Evolutionary conservation across 2,797 vertebrate genomes (phyloP).

Genomic region (Sebastolobus altivelis): DNA sequence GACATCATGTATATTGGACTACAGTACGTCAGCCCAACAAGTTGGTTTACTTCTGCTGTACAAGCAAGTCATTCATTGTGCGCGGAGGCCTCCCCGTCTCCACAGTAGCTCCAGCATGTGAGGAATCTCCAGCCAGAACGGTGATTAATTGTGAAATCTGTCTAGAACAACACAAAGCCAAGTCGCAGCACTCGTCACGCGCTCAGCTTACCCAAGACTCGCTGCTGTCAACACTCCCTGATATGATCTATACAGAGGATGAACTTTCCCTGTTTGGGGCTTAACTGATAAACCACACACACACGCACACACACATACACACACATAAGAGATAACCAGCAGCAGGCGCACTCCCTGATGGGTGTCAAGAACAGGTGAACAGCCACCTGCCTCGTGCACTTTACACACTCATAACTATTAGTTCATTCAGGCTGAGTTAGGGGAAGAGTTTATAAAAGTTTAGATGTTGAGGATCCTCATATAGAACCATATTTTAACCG

Average conservation of each 20-base stretch:
- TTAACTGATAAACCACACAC: constrained; percentile 83
- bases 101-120: constrained; percentile 40
- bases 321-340: constrained; percentile 64
- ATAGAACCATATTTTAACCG: neutral
- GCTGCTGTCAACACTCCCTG: constrained; percentile 81
- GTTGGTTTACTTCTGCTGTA: constrained; percentile 12
- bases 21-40: neutral
- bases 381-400: constrained; percentile 68
- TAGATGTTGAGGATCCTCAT: neutral
- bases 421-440: constrained; percentile 8
- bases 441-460: neutral
- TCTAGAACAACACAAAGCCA: constrained; percentile 72
- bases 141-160: constrained; percentile 79
- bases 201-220: constrained; percentile 81
- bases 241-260: constrained; percentile 84
- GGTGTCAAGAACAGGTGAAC: constrained; percentile 80
- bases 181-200: constrained; percentile 58
- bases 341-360: constrained; percentile 55
- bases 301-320: constrained; percentile 44
- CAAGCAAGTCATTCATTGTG: neutral
- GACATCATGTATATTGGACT: neutral
- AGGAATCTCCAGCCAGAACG: constrained; percentile 62
- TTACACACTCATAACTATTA: constrained; percentile 38
- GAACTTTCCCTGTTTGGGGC: constrained; percentile 83
- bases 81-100: constrained; percentile 16